Evolutionary conservation across 2,888 invertebrate genomes (phyloP).

Genomic region (Lissocephala sabroskyi): DNA sequence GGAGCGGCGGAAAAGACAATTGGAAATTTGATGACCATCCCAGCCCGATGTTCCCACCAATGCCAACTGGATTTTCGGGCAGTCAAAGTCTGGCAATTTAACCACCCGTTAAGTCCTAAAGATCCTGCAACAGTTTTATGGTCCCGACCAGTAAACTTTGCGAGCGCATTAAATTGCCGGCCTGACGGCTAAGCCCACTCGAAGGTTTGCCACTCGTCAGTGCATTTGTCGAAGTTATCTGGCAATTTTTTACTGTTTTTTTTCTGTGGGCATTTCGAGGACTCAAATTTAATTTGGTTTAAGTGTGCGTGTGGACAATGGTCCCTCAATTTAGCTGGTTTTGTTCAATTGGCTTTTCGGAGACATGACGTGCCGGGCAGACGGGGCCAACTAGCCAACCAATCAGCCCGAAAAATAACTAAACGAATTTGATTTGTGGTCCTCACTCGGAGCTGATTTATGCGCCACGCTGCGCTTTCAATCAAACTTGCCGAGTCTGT

Average conservation of each 20-base stretch:
- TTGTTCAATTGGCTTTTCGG: too few species aligned
- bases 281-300: constrained; percentile 58
- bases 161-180: constrained; percentile 35
- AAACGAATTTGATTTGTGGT: too few species aligned
- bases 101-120: constrained; percentile 33
- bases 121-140: not conserved
- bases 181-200: not conserved
- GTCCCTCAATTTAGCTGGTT: too few species aligned
- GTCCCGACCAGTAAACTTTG: not conserved
- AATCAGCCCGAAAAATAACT: too few species aligned
- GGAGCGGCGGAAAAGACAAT: too few species aligned
- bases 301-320: constrained; percentile 41
- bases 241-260: constrained; percentile 9
- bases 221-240: constrained; percentile 19
- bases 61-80: too few species aligned
- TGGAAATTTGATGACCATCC: too few species aligned
- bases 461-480: not conserved
- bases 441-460: too few species aligned
- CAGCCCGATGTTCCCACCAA: too few species aligned
- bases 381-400: too few species aligned
- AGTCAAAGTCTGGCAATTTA: constrained; percentile 25
- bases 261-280: constrained; percentile 40
- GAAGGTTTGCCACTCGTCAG: not conserved
- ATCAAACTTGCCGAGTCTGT: not conserved
- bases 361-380: too few species aligned